A percentile compares a stretch with the other conserved stretches of the same genome.
These are phyloP conservation scores for Fragum sueziense DNA, from an alignment of 2,888 invertebrate species.

Conservation along the genomic window DNA sequence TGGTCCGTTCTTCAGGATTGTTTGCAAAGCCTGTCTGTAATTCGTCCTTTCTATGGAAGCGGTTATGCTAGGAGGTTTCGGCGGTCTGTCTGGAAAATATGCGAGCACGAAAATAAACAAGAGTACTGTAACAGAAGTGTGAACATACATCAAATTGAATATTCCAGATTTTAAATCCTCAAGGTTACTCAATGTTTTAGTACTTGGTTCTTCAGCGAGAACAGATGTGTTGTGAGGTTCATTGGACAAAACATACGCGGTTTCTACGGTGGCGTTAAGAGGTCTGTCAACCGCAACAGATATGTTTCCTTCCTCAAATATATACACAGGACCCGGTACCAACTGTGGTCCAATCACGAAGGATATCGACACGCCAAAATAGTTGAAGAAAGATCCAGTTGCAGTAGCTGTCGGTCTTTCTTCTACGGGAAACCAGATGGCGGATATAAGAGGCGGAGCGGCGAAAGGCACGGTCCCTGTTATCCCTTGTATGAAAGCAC, in stretches of 20 bases:
- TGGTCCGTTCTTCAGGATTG: conserved; percentile 30
- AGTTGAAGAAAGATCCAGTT: conserved; percentile 41
- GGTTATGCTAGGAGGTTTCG: conserved; percentile 71
- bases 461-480: conserved; percentile 81
- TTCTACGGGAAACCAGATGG: conserved; percentile 83
- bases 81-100: conserved; percentile 75
- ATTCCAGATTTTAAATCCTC: conserved; percentile 31
- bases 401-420: conserved; percentile 82
- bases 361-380: conserved; percentile 44
- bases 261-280: too few species aligned
- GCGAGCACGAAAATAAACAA: conserved; percentile 62
- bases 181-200: conserved; percentile 6
- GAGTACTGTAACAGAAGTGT: conserved; percentile 17
- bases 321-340: conserved; percentile 38
- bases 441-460: conserved; percentile 81
- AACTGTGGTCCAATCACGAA: conserved; percentile 49
- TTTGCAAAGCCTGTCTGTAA: conserved; percentile 56
- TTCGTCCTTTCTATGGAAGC: conserved; percentile 66
- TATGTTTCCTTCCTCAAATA: too few species aligned
- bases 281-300: too few species aligned
- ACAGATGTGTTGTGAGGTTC: neutral
- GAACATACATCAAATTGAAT: conserved; percentile 27
- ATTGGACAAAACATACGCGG: too few species aligned
- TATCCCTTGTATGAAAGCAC: conserved; percentile 81
- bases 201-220: neutral